phyloP scores from a whole-genome alignment of 1,140 invertebrate genomes.

The Tetramorium parvispinum region DNA sequence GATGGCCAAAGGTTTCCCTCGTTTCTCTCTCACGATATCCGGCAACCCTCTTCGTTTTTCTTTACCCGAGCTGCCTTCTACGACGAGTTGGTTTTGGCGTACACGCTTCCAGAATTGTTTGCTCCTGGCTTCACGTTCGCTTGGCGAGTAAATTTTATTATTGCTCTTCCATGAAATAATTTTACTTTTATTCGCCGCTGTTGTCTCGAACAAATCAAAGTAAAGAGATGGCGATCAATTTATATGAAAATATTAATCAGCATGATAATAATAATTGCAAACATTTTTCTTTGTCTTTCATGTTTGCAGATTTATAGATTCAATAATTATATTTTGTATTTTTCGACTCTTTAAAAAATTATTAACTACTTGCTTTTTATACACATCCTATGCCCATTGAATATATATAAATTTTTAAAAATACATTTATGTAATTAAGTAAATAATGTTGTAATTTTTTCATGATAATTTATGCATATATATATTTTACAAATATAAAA shows the following conservation, averaged over 20 bases:
- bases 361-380: background rate
- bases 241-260: background rate
- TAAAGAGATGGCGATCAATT: background rate
- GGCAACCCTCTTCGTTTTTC: constrained; percentile 13
- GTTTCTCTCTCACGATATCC: constrained; percentile 41
- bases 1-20: constrained; percentile 62
- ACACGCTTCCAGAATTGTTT: constrained; percentile 26
- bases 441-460: background rate
- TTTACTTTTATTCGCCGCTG: background rate
- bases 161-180: constrained; percentile 35
- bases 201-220: background rate
- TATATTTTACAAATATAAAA: background rate
- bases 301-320: background rate
- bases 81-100: constrained; percentile 13
- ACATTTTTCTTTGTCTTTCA: background rate
- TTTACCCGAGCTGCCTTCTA: background rate
- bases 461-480: background rate
- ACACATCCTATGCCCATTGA: background rate
- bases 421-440: background rate
- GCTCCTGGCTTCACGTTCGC: background rate
- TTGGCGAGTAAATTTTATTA: constrained; percentile 45
- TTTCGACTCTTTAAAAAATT: background rate
- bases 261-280: background rate
- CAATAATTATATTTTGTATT: background rate
- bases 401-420: background rate